Conservation (phyloP, 1,140 invertebrate species). For the Ptiloglossa arizonensis region DNA sequence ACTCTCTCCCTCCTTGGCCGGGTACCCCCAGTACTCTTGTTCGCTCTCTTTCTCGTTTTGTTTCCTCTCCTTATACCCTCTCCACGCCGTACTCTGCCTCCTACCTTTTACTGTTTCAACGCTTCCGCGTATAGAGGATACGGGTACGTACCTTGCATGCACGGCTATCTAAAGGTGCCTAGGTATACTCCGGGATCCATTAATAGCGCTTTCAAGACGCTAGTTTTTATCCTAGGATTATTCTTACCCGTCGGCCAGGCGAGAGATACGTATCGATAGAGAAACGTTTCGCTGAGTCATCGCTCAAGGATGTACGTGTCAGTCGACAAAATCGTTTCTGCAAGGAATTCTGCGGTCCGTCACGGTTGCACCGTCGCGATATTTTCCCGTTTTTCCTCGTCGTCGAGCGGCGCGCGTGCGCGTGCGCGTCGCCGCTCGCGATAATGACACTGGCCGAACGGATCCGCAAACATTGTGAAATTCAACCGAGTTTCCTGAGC, state of each 20-base stretch:
- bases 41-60: slow-evolving; percentile 9
- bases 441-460: neutral
- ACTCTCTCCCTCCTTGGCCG: neutral
- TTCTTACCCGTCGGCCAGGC: slow-evolving; percentile 42
- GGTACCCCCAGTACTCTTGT: slow-evolving; percentile 1
- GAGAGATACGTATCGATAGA: slow-evolving; percentile 65
- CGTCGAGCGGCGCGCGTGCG: slow-evolving; percentile 2
- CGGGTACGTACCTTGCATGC: slow-evolving; percentile 30
- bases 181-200: slow-evolving; percentile 32
- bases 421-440: neutral
- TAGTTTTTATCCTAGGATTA: slow-evolving; percentile 53
- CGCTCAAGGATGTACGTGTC: slow-evolving; percentile 69
- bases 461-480: neutral
- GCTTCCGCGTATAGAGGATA: slow-evolving; percentile 58
- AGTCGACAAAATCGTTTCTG: slow-evolving; percentile 63
- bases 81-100: slow-evolving; percentile 28
- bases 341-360: slow-evolving; percentile 55
- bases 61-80: slow-evolving; percentile 32
- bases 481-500: neutral
- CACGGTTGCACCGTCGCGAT: slow-evolving; percentile 54
- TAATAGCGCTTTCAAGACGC: slow-evolving; percentile 40
- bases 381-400: too few species aligned
- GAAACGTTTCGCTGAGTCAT: slow-evolving; percentile 67
- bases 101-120: slow-evolving; percentile 48
- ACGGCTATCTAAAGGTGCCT: slow-evolving; percentile 24